Evolutionary conservation across 2,113 vertebrate species (phyloP).

Genomic region (Columba livia): DNA sequence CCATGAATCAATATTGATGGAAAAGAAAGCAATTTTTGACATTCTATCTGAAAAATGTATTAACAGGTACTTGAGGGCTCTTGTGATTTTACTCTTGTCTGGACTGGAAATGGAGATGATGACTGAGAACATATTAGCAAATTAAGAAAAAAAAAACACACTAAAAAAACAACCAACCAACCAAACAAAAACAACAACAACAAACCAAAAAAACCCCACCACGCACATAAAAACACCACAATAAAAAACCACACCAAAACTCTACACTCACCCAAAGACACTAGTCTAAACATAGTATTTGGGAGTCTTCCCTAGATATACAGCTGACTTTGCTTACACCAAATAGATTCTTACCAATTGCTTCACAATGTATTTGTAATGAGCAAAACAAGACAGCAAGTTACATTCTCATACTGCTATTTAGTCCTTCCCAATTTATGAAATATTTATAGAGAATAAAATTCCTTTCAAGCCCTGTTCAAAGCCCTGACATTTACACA

Average conservation of each 20-base stretch:
- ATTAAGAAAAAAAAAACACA: neutral
- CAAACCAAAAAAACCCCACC: too few relatives aligned
- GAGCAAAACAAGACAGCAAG: neutral
- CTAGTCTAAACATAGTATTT: neutral
- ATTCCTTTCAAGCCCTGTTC: neutral
- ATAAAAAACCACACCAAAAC: neutral
- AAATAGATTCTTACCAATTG: neutral
- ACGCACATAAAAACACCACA: too few relatives aligned
- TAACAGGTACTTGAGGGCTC: neutral
- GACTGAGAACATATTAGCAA: neutral
- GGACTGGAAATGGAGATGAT: neutral
- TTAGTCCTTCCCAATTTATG: neutral
- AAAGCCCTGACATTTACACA: neutral
- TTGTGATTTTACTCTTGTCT: neutral
- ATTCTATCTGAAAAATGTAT: neutral
- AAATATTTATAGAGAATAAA: neutral
- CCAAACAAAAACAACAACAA: too few relatives aligned
- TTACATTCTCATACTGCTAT: neutral
- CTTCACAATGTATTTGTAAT: neutral
- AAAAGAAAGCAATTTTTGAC: neutral
- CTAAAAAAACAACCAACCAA: too few relatives aligned
- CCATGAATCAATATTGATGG: neutral
- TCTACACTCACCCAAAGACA: neutral
- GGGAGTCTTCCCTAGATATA: neutral
- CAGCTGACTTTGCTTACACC: neutral